Base-by-base conservation (phyloP, 2,888 invertebrate species). In the Microctonus hyperodae region DNA sequence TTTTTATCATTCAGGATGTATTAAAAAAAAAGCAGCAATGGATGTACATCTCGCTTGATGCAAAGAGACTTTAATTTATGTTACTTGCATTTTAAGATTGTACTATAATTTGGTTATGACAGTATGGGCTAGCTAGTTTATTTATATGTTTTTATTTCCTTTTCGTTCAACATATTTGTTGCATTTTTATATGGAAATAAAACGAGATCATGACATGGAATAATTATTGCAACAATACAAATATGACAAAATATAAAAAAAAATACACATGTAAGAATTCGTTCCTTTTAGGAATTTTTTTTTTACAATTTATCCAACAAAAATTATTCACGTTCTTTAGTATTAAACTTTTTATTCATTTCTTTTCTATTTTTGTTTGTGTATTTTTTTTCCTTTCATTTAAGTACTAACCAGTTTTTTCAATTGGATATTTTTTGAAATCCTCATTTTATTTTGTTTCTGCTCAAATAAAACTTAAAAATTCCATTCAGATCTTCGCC, bases 51-150 rank as follows among this genome's bases (percentile, higher is more conserved):
- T 68, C 50, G 60, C 64, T 63, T 63, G 48, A 58, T 69, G 64
- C 51, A 62, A 60, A 50, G 44, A 48, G 20, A 37, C 60, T 65
- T 53, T 65, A 50, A 70, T 76, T 72, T 72, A 76, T 74, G 75
- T 75, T 75, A 76, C 48, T 77, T 72, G 70, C 69, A 68, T 68
- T 69, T 74, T 78, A 78, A 69, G n/a, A 73, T 80, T 81, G 81
- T 81, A 81, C 81, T 81, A 81, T 72, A 78, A 80, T 81, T 81
- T 81, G 81, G 81, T 81, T 78, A 78, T 72, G 76, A 78, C 74
- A 74, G 73, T 78, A 72, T 73, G 68, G 73, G 74, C 73, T 76
- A 79, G 78, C 76, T 79, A 77, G 69, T 73, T 74, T 71, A 68
- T 63, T 71, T 68, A n/a, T 76, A 13, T 28, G 7, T 28, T 28